Evolutionary conservation across 2,113 vertebrate species (phyloP), one percentile per base, ranked within the genome.

Genomic region (Hippoglossus stenolepis): DNA sequence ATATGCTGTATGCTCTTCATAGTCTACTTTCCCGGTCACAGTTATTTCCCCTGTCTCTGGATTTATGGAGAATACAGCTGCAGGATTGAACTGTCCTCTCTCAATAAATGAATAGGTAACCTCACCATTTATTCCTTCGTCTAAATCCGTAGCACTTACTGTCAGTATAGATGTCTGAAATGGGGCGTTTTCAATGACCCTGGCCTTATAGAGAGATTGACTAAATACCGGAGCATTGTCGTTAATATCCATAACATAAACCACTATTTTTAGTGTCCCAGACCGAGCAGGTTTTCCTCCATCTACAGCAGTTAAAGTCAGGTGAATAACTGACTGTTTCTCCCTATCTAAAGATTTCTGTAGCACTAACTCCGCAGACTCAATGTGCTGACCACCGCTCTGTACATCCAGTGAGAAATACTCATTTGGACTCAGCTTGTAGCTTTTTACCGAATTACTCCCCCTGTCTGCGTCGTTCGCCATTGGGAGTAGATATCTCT

Each of bases 11-110:
- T 58, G 85, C 58, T 89, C 77, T 70, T 96, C 95, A 71, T 93
- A 94, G 84, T 96, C 95, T 58, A 96, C 58, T 14, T 87, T 77
- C 12, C 91, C 92, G 0, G 51, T 75, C 0, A 94, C 94, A 71
- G 74, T 95, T 94, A 92, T 95, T 87, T 77, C 95, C 84, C 96
- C 96, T 0, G 87, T 95, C 18, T 77, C 80, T 0, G 94, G 73
- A 24, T 97, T 88, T 31, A 97, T 73, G 2, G 74, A 82, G 72
- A 97, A 97, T n/a, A 92, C 70, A 56, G 3, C 51, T 58, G 87
- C 85, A 2, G 94, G 82, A 56, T 93, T 91, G 45, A 93, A 89
- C 73, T 88, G 75, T 0, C 91, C 94, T 2, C 73, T 87, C 13
- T 90, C 76, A 77, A 92, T 90, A 65, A 92, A 92, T 0, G 87